phyloP scores from a whole-genome alignment of 2,888 invertebrate genomes.

The Arge pagana region DNA sequence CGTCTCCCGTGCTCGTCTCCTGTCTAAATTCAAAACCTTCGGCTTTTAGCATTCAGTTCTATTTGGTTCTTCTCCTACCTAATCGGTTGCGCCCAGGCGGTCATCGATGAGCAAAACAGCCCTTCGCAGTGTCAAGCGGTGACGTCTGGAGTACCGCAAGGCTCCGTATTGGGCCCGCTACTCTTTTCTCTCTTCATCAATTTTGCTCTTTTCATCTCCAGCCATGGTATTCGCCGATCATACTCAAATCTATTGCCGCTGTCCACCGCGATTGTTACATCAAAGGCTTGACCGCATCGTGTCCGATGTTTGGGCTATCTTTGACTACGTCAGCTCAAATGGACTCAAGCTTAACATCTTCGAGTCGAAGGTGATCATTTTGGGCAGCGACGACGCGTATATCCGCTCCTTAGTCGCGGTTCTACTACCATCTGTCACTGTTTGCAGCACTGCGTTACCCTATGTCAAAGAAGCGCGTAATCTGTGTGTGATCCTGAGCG shows the following conservation, averaged over 20 bases:
- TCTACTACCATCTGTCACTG: not conserved
- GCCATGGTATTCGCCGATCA: slow-evolving; percentile 8
- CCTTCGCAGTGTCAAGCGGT: too few species aligned
- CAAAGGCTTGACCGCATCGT: not conserved
- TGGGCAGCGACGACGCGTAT: slow-evolving; percentile 2
- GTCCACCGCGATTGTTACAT: not conserved
- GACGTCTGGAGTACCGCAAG: slow-evolving; percentile 13
- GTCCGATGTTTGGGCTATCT: not conserved
- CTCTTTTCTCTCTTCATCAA: slow-evolving; percentile 12
- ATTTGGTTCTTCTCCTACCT: too few species aligned
- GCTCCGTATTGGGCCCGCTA: slow-evolving; percentile 13
- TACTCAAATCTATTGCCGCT: slow-evolving; percentile 1
- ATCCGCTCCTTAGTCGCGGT: not conserved
- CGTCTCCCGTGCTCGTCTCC: too few species aligned
- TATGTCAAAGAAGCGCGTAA: slow-evolving; percentile 5
- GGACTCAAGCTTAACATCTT: not conserved
- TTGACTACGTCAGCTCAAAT: not conserved
- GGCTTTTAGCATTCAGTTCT: too few species aligned
- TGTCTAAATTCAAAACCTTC: too few species aligned
- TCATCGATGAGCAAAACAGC: too few species aligned
- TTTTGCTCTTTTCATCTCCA: not conserved
- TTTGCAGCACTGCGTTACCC: not conserved
- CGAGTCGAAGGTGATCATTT: slow-evolving; percentile 1
- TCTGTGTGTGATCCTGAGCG: slow-evolving; percentile 10
- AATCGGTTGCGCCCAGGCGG: too few species aligned